phyloP scores from a whole-genome alignment of 2,888 invertebrate species.

The Craniophora ligustri region DNA sequence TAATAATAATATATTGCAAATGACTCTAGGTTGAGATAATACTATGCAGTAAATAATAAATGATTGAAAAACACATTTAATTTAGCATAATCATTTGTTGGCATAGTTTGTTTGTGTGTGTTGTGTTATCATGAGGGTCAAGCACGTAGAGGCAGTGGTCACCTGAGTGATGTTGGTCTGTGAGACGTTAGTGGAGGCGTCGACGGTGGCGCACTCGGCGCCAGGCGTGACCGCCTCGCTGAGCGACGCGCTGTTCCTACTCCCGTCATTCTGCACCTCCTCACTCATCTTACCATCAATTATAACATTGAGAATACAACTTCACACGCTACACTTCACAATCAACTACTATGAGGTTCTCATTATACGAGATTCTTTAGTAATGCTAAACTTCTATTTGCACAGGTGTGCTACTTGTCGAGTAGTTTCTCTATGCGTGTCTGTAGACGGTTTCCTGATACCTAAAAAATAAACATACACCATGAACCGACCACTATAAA shows the following conservation, averaged over 20 bases:
- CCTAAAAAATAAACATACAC: conserved; percentile 54
- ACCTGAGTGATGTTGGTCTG: conserved; percentile 73
- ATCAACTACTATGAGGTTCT: conserved; percentile 70
- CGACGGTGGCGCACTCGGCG: conserved; percentile 49
- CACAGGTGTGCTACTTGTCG: conserved; percentile 59
- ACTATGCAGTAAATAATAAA: neutral
- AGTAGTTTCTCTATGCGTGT: conserved; percentile 31
- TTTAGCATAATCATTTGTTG: neutral
- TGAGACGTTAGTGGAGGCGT: conserved; percentile 70
- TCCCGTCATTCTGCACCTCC: conserved; percentile 79
- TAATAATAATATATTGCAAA: no score
- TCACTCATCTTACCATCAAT: conserved; percentile 82
- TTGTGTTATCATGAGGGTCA: neutral
- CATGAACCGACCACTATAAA: conserved; percentile 35
- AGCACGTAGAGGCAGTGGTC: neutral
- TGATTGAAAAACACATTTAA: neutral
- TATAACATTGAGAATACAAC: conserved; percentile 65
- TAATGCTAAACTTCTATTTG: conserved; percentile 55
- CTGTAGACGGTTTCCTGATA: conserved; percentile 38
- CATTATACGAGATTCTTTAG: conserved; percentile 65
- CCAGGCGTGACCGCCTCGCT: conserved; percentile 55
- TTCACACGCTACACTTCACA: conserved; percentile 51
- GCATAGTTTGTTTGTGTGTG: neutral
- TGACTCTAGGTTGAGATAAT: neutral
- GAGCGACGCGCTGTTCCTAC: conserved; percentile 67